These are phyloP conservation scores for Oryzaephilus surinamensis DNA, from an alignment of 1,140 invertebrate species.

Conservation along the genomic window DNA sequence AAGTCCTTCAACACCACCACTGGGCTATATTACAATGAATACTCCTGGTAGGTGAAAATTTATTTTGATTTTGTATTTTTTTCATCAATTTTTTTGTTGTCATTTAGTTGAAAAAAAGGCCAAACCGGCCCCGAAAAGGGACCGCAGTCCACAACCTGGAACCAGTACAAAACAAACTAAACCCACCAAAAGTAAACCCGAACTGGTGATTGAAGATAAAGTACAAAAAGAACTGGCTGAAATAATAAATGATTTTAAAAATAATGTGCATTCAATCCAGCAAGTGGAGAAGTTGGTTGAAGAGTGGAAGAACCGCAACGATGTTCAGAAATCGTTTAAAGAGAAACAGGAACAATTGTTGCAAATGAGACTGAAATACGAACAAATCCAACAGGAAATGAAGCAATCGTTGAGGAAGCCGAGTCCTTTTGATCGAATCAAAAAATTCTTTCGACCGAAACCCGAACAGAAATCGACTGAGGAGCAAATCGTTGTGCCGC, in stretches of 20 bases:
- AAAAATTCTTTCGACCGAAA: slow-evolving; percentile 70
- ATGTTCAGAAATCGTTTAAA: slow-evolving; percentile 73
- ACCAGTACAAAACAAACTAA: slow-evolving; percentile 11
- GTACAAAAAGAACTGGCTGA: slow-evolving; percentile 70
- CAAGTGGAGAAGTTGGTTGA: slow-evolving; percentile 76
- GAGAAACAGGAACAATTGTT: slow-evolving; percentile 73
- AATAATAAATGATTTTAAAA: slow-evolving; percentile 83
- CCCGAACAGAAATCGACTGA: slow-evolving; percentile 32
- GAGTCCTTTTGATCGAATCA: slow-evolving; percentile 66
- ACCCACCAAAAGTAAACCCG: too few relatives aligned
- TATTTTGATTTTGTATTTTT: too few relatives aligned
- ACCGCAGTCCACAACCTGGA: too few relatives aligned
- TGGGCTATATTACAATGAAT: slow-evolving; percentile 26
- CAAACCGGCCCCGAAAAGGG: too few relatives aligned
- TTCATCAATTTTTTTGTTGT: too few relatives aligned
- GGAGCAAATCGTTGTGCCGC: slow-evolving; percentile 11
- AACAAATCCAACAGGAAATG: slow-evolving; percentile 65
- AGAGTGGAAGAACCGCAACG: slow-evolving; percentile 73
- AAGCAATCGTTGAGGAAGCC: slow-evolving; percentile 58
- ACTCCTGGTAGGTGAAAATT: slow-evolving; percentile 12
- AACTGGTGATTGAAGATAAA: slow-evolving; percentile 34
- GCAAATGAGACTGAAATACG: slow-evolving; percentile 68
- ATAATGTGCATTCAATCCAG: slow-evolving; percentile 72
- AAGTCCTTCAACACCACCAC: slow-evolving; percentile 5
- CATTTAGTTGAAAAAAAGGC: too few relatives aligned